These are phyloP conservation scores for Xenopus borealis DNA, from an alignment of 2,113 vertebrate genomes.

Conservation along the genomic window DNA sequence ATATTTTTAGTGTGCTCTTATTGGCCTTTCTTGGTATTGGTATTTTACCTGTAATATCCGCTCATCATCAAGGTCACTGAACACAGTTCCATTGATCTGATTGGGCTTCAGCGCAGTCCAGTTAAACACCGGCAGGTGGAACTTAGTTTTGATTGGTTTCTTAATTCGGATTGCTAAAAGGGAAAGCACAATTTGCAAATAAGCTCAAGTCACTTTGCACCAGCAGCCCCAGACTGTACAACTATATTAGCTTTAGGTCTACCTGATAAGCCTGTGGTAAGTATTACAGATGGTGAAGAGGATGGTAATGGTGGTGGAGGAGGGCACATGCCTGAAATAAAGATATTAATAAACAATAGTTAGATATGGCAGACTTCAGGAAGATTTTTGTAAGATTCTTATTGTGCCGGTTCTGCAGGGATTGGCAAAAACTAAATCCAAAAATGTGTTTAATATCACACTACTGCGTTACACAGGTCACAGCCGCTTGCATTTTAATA, in stretches of 20 bases:
- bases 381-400: too few species aligned
- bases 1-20: too few species aligned
- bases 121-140: constrained; percentile 93
- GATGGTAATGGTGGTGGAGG: constrained; percentile 81
- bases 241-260: constrained; percentile 34
- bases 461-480: too few species aligned
- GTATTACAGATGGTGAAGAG: constrained; percentile 80
- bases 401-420: too few species aligned
- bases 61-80: constrained; percentile 95
- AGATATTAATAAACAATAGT: neutral
- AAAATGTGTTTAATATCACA: too few species aligned
- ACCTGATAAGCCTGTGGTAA: constrained; percentile 89
- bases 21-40: too few species aligned
- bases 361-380: too few species aligned
- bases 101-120: constrained; percentile 96
- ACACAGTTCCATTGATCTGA: constrained; percentile 96
- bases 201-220: neutral
- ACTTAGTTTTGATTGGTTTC: constrained; percentile 97
- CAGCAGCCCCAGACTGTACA: too few species aligned
- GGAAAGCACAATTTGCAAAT: constrained; percentile 5
- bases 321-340: constrained; percentile 65
- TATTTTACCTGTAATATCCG: constrained; percentile 84
- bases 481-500: too few species aligned
- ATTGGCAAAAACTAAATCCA: too few species aligned
- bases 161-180: constrained; percentile 91